Conservation (phyloP, 1,140 invertebrate genomes). For the Papilio polytes region DNA sequence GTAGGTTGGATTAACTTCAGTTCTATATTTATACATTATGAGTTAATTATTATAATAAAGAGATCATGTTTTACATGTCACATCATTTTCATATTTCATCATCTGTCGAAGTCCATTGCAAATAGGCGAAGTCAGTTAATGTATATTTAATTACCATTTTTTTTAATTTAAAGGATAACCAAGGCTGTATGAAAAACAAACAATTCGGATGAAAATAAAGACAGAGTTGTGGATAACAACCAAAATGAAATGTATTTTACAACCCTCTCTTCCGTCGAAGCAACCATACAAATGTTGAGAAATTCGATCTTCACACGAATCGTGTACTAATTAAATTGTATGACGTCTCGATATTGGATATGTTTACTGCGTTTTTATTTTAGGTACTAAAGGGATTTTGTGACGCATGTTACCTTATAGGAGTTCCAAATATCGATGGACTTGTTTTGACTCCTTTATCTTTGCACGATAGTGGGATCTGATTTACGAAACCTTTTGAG, state of each 20-base stretch:
- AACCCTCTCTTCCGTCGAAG: constrained; percentile 1
- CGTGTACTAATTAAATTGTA: constrained; percentile 1
- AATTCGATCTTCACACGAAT: constrained; percentile 1
- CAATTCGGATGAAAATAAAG: too few species aligned
- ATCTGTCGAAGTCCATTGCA: not conserved
- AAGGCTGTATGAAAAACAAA: not conserved
- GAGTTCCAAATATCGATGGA: not conserved
- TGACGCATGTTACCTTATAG: not conserved
- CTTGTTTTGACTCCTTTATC: too few species aligned
- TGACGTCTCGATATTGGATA: not conserved
- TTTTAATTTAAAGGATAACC: not conserved
- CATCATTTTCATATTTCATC: not conserved
- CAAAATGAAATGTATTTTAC: not conserved
- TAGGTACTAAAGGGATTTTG: not conserved
- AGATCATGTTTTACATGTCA: not conserved
- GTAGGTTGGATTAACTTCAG: not conserved
- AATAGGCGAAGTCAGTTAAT: not conserved
- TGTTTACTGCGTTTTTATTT: not conserved
- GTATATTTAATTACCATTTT: not conserved
- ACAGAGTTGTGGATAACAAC: too few species aligned
- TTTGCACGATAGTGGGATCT: not conserved
- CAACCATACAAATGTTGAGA: not conserved
- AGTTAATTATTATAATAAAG: not conserved
- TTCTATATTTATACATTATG: not conserved
- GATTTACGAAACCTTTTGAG: not conserved